Evolutionary conservation across 2,797 vertebrate genomes (phyloP), one percentile per base, ranked within the genome.

Genomic region (Hypotaenidia philippensis): DNA sequence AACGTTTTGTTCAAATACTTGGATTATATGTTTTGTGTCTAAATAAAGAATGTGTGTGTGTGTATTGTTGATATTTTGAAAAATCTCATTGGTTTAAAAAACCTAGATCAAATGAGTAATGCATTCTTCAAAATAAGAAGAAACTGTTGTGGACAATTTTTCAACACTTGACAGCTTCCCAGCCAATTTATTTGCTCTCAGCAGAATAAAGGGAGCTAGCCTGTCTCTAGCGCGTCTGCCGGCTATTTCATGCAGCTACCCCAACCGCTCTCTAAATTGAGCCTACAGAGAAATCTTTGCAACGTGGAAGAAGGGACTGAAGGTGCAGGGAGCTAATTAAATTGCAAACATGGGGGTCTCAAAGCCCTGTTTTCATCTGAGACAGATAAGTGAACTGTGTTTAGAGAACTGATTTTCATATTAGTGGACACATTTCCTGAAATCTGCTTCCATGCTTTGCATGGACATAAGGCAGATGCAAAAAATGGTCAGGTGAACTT

Each of bases 21-120:
- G 57, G 38, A 52, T 63, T 76, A 7, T 40, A 11, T 59, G 6
- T 74, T 75, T 63, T 72, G 7, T 79, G 25, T 76, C 49, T 52
- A 79, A 63, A 66, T 50, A 74, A 86, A 60, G n/a, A 85, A 74
- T 45, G 20, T 47, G 50, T 47, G 3, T 56, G 5, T 69, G 19
- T n/a, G 4, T 53, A 40, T 40, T 84, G 60, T 50, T 86, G 66
- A 40, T 92, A 53, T 52, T 69, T 79, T 64, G 18, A 65, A 94
- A 87, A 89, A 87, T 77, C 69, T 95, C 13, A 45, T 80, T 61
- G 86, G 34, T 90, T 97, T 96, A 70, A 87, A 96, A 94, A 95
- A 94, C 44, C 64, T 79, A 12, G 18, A 92, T 95, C 55, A 97
- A 96, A 92, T 89, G 75, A 91, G 70, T 93, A 94, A 97, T 95